Base-by-base conservation (phyloP, 2,797 vertebrate genomes). In the Dendrocincla tyrannina region DNA sequence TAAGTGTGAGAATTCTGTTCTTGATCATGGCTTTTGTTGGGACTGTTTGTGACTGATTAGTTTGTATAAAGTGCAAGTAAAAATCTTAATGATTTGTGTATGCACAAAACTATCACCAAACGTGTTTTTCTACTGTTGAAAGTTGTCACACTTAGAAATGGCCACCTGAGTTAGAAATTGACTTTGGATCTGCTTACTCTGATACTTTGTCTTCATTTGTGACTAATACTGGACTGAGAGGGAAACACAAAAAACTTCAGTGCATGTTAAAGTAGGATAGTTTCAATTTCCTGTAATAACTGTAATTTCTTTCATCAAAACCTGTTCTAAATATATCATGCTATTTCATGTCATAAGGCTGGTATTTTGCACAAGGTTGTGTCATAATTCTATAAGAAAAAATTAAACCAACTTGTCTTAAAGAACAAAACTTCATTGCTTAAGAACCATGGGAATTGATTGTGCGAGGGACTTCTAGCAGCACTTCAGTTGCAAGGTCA, bases 31-130 rank as follows among this genome's bases (percentile, higher is more conserved):
- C 42, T 92, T 86, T 37, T 93, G 73, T 42, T 73, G 46, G 69
- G 27, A 66, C 59, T 63, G 69, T 55, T 89, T 89, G 82, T 91
- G 67, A 52, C 59, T 91, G 63, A 76, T 89, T 78, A 85, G 33
- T 84, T 42, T 49, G n/a, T 49, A 85, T 89, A 89, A 95, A 96
- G 55, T 74, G 30, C 44, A 91, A 95, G 79, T 91, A 86, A 90
- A 96, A 95, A 30, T 59, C n/a, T 55, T 78, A 50, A 91, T 81
- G 32, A 52, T 67, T 91, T 87, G 7, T 92, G 20, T 59, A 63
- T 67, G 67, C 70, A 87, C 20, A 63, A 79, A 91, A 73, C 17
- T 67, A 41, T 56, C 50, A 76, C 20, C 32, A 62, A 83, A 66
- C 63, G 35, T 17, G 13, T 69, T 69, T 93, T 92, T 74, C 47